Conservation (phyloP, 2,797 vertebrate species). For the Ciconia nigra region DNA sequence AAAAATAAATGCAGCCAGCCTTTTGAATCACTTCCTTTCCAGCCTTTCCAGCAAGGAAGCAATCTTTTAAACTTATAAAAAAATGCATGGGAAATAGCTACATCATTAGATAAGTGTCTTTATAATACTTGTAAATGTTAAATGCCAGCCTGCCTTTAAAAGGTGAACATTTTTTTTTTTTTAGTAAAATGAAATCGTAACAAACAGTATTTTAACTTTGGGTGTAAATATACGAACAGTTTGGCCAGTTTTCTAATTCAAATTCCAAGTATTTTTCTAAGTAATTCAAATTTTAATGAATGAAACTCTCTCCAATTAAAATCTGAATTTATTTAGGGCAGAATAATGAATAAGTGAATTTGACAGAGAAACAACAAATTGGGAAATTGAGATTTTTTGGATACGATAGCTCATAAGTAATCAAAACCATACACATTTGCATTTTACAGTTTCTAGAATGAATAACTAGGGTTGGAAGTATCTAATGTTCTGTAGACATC, state of each 20-base stretch:
- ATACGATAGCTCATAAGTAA: not conserved
- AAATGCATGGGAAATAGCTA: not conserved
- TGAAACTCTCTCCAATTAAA: slow-evolving; percentile 34
- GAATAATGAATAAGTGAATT: not conserved
- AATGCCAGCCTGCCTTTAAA: not conserved
- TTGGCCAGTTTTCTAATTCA: not conserved
- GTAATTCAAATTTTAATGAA: slow-evolving; percentile 20
- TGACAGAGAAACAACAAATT: not conserved
- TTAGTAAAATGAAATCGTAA: not conserved
- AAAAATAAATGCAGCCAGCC: not conserved
- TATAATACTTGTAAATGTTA: not conserved
- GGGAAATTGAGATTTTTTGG: not conserved
- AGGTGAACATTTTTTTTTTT: not conserved
- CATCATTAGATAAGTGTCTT: not conserved
- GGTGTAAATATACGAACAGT: not conserved
- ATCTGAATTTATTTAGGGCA: not conserved
- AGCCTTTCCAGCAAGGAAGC: not conserved
- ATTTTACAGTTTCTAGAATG: slow-evolving; percentile 39
- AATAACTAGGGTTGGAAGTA: slow-evolving; percentile 54
- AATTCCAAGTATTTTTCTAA: slow-evolving; percentile 22
- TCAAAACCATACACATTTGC: not conserved
- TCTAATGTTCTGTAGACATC: slow-evolving; percentile 62
- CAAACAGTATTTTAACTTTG: not conserved
- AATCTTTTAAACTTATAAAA: not conserved
- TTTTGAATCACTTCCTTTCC: not conserved